A percentile compares a stretch with the other conserved stretches of the same genome.
phyloP scores from a whole-genome alignment of 2,113 vertebrate species.

The Cottus gobio region DNA sequence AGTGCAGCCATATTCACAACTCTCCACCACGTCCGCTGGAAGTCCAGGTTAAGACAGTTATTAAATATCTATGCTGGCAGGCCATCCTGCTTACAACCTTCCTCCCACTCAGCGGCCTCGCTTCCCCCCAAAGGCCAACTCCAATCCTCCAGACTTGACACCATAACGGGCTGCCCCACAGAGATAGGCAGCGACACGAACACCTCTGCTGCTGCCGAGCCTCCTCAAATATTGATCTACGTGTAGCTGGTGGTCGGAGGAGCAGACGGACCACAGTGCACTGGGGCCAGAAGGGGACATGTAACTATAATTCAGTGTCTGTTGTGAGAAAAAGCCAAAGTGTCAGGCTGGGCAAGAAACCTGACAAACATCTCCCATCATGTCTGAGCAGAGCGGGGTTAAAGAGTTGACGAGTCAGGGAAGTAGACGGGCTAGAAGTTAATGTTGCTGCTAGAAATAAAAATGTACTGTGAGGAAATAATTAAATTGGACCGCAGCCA shows the following conservation, averaged over 20 bases:
- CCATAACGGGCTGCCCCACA: conserved; percentile 38
- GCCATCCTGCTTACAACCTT: conserved; percentile 46
- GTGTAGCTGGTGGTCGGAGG: conserved; percentile 32
- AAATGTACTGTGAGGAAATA: conserved; percentile 53
- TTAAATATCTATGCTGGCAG: conserved; percentile 68
- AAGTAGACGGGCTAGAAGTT: conserved; percentile 12
- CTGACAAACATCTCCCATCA: conserved; percentile 11
- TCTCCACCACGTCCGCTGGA: conserved; percentile 20
- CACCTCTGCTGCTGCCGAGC: conserved; percentile 27
- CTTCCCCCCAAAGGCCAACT: conserved; percentile 29
- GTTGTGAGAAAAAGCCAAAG: neutral
- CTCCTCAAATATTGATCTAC: conserved; percentile 77
- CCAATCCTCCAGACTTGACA: conserved; percentile 42
- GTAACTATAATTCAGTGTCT: conserved; percentile 23
- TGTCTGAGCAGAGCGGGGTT: conserved; percentile 9
- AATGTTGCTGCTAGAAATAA: conserved; percentile 46
- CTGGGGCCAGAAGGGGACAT: neutral
- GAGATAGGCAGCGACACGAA: conserved; percentile 62
- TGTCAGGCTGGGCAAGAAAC: neutral
- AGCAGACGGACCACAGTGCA: conserved; percentile 8
- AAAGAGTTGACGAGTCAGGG: conserved; percentile 7
- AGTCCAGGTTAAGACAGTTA: conserved; percentile 68
- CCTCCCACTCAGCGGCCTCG: neutral
- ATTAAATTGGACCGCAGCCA: conserved; percentile 61
- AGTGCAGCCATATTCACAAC: conserved; percentile 35